These are phyloP conservation scores for Temnothorax curvispinosus DNA, from an alignment of 1,140 invertebrate genomes.

Conservation along the genomic window DNA sequence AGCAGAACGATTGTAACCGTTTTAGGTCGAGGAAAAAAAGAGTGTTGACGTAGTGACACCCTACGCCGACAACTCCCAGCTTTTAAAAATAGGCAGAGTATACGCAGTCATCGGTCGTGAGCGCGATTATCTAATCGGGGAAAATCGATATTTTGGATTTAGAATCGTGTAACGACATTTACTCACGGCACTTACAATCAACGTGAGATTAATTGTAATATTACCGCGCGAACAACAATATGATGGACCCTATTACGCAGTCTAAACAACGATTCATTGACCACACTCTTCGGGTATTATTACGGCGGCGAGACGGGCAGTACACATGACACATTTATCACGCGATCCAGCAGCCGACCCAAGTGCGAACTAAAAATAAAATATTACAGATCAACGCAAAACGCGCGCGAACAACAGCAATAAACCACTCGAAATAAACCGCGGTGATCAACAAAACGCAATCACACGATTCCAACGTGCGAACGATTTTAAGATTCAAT, in stretches of 20 bases:
- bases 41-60: not conserved
- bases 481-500: not conserved
- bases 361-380: slow-evolving; percentile 46
- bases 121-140: slow-evolving; percentile 15
- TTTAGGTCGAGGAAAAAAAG: not conserved
- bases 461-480: not conserved
- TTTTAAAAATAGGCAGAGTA: slow-evolving; percentile 19
- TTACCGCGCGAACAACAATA: not conserved
- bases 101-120: not conserved
- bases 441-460: not conserved
- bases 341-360: not conserved
- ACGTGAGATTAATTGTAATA: not conserved
- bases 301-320: not conserved
- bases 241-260: not conserved
- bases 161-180: not conserved
- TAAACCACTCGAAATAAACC: slow-evolving; percentile 30
- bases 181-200: not conserved
- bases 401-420: not conserved
- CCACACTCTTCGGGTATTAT: not conserved
- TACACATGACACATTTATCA: not conserved
- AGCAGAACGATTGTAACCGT: not conserved
- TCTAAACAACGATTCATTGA: slow-evolving; percentile 1
- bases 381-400: not conserved
- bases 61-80: not conserved
- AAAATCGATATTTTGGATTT: not conserved